A percentile compares a stretch with the other conserved stretches of the same genome.
phyloP scores from a whole-genome alignment of 2,888 invertebrate species.

The Eristalinus sepulchralis region DNA sequence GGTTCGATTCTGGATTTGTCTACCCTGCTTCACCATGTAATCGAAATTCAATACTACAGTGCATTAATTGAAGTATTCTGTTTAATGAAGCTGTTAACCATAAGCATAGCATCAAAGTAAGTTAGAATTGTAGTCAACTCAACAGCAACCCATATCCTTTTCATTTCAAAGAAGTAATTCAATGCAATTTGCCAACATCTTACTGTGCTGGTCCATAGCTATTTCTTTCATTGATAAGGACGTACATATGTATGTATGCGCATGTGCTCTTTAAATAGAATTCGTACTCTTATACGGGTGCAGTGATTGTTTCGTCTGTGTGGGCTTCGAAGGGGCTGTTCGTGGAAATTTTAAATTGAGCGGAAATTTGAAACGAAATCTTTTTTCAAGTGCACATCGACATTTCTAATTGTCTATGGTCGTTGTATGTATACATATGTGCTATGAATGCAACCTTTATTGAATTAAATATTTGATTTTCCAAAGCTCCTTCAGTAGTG shows the following conservation, averaged over 20 bases:
- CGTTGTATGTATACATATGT: background rate
- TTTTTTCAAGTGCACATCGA: background rate
- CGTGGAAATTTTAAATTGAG: constrained; percentile 10
- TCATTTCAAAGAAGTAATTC: background rate
- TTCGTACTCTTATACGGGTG: constrained; percentile 32
- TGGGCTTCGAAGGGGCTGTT: constrained; percentile 2
- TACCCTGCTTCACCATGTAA: background rate
- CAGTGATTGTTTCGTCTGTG: constrained; percentile 18
- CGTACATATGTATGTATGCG: background rate
- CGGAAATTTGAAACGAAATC: constrained; percentile 6
- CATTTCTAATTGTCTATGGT: background rate
- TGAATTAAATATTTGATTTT: constrained; percentile 31
- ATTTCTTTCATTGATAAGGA: constrained; percentile 23
- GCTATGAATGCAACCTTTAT: constrained; percentile 32
- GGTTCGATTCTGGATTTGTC: background rate
- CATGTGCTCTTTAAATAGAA: background rate
- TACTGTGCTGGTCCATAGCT: background rate
- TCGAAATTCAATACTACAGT: constrained; percentile 10
- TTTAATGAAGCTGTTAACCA: background rate
- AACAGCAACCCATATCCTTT: constrained; percentile 15
- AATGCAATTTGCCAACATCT: background rate
- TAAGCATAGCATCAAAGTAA: background rate
- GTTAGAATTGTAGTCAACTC: constrained; percentile 8
- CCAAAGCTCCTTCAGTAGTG: background rate
- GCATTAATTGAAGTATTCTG: background rate